phyloP scores from a whole-genome alignment of 2,113 vertebrate species.

The Dolichallabes microphthalmus region DNA sequence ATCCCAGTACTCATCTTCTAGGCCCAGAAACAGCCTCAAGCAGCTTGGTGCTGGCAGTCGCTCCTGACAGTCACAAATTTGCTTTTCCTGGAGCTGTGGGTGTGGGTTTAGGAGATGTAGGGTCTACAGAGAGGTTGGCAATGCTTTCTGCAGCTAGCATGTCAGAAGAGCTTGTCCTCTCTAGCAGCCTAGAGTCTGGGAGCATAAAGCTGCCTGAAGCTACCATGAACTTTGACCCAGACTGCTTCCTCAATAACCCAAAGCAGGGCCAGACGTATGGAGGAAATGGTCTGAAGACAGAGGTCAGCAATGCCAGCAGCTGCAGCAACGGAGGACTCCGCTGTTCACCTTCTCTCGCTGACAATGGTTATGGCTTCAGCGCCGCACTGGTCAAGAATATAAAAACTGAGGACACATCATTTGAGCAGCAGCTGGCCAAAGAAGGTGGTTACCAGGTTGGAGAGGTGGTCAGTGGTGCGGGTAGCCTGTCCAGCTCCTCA shows the following conservation, averaged over 20 bases:
- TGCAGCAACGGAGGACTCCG: conserved; percentile 58
- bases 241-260: conserved; percentile 98
- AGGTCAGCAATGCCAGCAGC: conserved; percentile 69
- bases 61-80: conserved; percentile 93
- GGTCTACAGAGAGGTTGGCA: conserved; percentile 73
- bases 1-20: conserved; percentile 88
- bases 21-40: conserved; percentile 80
- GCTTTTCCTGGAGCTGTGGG: conserved; percentile 85
- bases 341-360: conserved; percentile 62
- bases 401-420: conserved; percentile 87
- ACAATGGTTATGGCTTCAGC: conserved; percentile 83
- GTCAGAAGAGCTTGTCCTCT: conserved; percentile 89
- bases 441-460: conserved; percentile 78
- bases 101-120: conserved; percentile 64
- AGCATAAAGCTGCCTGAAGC: conserved; percentile 90
- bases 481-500: conserved; percentile 73
- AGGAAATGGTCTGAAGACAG: conserved; percentile 82
- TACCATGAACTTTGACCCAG: conserved; percentile 96
- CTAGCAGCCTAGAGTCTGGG: conserved; percentile 86
- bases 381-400: conserved; percentile 87
- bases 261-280: conserved; percentile 99
- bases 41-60: conserved; percentile 89
- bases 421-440: conserved; percentile 88
- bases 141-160: conserved; percentile 79
- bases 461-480: conserved; percentile 67